A percentile compares a stretch with the other conserved stretches of the same genome.
These are phyloP conservation scores for Chionodraco myersi DNA, from an alignment of 2,113 vertebrate species.

Conservation along the genomic window DNA sequence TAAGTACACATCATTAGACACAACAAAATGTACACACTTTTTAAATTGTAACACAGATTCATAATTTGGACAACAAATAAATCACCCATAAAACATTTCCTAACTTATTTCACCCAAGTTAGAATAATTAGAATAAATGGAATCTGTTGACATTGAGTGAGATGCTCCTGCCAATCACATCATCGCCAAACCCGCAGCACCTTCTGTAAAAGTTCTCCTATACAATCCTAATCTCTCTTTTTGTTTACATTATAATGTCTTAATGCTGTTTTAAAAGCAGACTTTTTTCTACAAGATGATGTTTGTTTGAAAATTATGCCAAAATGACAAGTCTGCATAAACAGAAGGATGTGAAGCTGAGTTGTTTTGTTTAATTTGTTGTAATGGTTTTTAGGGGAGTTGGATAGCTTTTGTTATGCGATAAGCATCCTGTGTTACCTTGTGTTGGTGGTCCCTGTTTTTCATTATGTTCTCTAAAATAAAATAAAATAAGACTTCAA, in stretches of 20 bases:
- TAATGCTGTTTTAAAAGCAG: slow-evolving; percentile 66
- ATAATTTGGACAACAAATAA: background rate
- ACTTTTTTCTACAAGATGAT: slow-evolving; percentile 61
- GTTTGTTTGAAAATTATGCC: slow-evolving; percentile 47
- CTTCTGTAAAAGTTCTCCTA: slow-evolving; percentile 35
- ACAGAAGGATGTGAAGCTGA: slow-evolving; percentile 23
- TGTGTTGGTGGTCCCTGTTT: slow-evolving; percentile 52
- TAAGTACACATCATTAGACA: slow-evolving; percentile 6
- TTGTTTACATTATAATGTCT: slow-evolving; percentile 62
- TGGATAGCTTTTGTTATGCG: slow-evolving; percentile 17
- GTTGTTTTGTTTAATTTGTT: slow-evolving; percentile 23
- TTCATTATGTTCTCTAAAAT: slow-evolving; percentile 32
- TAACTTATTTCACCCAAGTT: slow-evolving; percentile 1
- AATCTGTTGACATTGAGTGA: slow-evolving; percentile 5
- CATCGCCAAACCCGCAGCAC: slow-evolving; percentile 46
- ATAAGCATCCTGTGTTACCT: slow-evolving; percentile 41
- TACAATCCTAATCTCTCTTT: slow-evolving; percentile 30
- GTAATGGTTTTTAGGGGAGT: slow-evolving; percentile 28
- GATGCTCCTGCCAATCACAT: slow-evolving; percentile 13
- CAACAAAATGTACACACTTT: slow-evolving; percentile 15
- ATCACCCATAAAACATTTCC: background rate
- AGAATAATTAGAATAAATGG: slow-evolving; percentile 16
- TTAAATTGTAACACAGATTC: slow-evolving; percentile 7
- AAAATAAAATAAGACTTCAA: slow-evolving; percentile 38
- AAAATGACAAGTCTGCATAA: slow-evolving; percentile 46